phyloP scores from a whole-genome alignment of 1,140 invertebrate species.

The Eciton burchellii region DNA sequence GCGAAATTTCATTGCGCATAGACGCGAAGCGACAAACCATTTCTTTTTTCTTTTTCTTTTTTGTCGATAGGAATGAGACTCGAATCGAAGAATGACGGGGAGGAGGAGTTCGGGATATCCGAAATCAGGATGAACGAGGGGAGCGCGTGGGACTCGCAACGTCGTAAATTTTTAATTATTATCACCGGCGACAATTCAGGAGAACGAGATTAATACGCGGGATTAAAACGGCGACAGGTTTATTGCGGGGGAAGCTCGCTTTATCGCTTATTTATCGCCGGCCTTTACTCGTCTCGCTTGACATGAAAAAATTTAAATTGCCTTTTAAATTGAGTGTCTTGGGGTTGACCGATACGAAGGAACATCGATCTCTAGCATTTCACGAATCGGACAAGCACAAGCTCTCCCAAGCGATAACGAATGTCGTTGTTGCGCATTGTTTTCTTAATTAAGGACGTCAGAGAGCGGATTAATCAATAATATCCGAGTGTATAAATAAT shows the following conservation, averaged over 20 bases:
- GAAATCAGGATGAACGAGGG: slow-evolving; percentile 32
- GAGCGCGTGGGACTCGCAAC: background rate
- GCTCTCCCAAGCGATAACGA: too few relatives aligned
- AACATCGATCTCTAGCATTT: too few relatives aligned
- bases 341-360: too few relatives aligned
- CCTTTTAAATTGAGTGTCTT: too few relatives aligned
- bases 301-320: slow-evolving; percentile 14
- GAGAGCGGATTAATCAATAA: background rate
- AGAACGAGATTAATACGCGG: slow-evolving; percentile 25
- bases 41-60: too few relatives aligned
- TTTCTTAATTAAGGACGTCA: background rate
- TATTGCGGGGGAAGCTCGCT: slow-evolving; percentile 31
- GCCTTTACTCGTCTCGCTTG: slow-evolving; percentile 8
- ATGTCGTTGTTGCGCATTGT: too few relatives aligned
- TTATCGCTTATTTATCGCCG: slow-evolving; percentile 17
- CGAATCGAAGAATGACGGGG: background rate
- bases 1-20: slow-evolving; percentile 44
- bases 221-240: slow-evolving; percentile 12
- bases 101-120: background rate
- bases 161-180: slow-evolving; percentile 14
- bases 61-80: background rate
- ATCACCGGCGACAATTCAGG: slow-evolving; percentile 36
- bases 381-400: too few relatives aligned
- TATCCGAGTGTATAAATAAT: slow-evolving; percentile 45
- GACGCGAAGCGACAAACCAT: background rate